Percentiles rank a stretch among this genome's conserved stretches.
These are phyloP conservation scores for Cairina moschata DNA, from an alignment of 2,113 vertebrate species.

Conservation along the genomic window DNA sequence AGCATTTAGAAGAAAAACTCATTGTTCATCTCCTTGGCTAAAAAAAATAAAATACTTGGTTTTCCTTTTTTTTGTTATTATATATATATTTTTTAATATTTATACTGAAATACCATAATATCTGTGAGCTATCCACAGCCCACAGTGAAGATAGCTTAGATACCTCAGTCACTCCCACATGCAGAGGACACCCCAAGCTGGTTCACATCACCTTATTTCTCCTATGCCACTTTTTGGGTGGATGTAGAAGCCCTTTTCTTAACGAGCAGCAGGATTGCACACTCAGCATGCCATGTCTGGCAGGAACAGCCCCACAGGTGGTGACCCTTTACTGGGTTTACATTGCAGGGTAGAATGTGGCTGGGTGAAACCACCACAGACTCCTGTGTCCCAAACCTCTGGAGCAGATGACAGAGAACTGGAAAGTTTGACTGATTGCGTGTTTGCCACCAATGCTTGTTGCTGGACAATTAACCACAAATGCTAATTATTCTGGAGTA, in stretches of 20 bases:
- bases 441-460: background rate
- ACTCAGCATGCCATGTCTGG: accelerated
- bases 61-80: background rate
- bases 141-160: background rate
- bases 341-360: too few species aligned
- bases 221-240: accelerated
- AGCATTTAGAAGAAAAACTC: conserved; percentile 26
- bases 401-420: background rate
- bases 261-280: background rate
- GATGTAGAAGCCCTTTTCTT: background rate
- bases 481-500: accelerated
- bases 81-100: background rate
- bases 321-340: too few species aligned
- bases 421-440: background rate
- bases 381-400: background rate
- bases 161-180: background rate
- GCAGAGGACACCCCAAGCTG: accelerated
- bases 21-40: background rate
- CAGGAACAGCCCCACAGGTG: accelerated
- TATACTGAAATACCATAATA: background rate
- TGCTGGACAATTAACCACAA: background rate
- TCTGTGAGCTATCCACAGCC: background rate
- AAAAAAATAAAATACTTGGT: background rate
- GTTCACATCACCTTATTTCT: background rate
- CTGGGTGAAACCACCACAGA: too few species aligned